Evolutionary conservation across 2,888 invertebrate genomes (phyloP), one percentile per base, ranked within the genome.

Genomic region (Tetramorium bicarinatum): DNA sequence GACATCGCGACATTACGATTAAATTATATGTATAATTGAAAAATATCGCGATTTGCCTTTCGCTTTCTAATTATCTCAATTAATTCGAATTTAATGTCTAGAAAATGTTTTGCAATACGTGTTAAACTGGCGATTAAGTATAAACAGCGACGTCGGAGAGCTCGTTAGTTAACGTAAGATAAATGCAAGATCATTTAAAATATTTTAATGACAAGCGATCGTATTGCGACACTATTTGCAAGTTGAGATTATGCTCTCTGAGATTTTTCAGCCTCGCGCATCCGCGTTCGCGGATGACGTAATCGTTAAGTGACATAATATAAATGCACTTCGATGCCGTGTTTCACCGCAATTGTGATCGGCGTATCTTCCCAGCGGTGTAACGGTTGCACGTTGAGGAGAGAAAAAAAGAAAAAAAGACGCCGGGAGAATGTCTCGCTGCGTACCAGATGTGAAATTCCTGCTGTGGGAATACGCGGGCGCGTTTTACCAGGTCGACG

Each of bases 401-500:
- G n/a, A 8, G 3, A 61, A 67, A 47, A 21, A 41, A 15, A 29
- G 2, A n/a, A 52, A 52, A 52, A 52, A n/a, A 52, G 29, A 59
- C 47, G 67, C 34, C 38, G 34, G 59, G 79, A 79, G 69, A 80
- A 80, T 25, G 56, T 79, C 25, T 67, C 67, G 59, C 79, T 69
- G 47, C 21, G 38, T 66, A 77, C 47, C 67, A 34, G 47, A 59
- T 80, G 79, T 71, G 59, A 59, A 71, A 71, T 61, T 71, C 79
- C 69, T 61, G 69, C n/a, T 69, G 79, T 80, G 79, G 18, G 79
- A 80, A 80, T 59, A 59, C 13, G 47, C 79, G 67, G 44, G 59
- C 13, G 69, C 49, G n/a, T 71, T 80, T 80, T 71, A 71, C 71
- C 79, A 61, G 49, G 47, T 21, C 59, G 71, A 59, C 69, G 79